These are phyloP conservation scores for Leistus spinibarbis DNA, from an alignment of 2,888 invertebrate species.

Conservation along the genomic window DNA sequence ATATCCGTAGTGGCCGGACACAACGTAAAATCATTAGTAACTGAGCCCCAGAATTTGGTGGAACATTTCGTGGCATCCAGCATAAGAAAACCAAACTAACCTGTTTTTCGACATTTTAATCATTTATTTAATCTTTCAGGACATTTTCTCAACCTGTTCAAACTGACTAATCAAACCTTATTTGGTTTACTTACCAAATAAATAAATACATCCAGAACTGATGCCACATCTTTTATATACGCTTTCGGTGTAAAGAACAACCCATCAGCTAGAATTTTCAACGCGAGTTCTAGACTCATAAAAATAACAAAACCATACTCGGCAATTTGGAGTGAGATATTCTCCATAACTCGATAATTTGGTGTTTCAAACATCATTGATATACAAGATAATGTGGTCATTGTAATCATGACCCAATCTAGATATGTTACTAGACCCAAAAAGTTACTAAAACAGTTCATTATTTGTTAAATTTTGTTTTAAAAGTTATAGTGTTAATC, in stretches of 20 bases:
- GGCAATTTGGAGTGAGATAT: constrained; percentile 89
- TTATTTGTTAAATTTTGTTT: not conserved
- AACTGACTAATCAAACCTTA: not conserved
- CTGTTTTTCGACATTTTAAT: too few species aligned
- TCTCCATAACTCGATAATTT: constrained; percentile 89
- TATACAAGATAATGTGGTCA: constrained; percentile 94
- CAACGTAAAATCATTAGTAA: constrained; percentile 95
- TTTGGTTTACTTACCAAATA: constrained; percentile 73
- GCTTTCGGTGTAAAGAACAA: constrained; percentile 99
- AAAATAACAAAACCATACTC: constrained; percentile 98
- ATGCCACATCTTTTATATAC: constrained; percentile 96
- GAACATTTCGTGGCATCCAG: constrained; percentile 94
- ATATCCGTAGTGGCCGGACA: constrained; percentile 93
- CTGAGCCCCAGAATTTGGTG: constrained; percentile 93
- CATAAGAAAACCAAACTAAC: constrained; percentile 93
- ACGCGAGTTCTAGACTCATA: constrained; percentile 94
- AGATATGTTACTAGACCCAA: constrained; percentile 97
- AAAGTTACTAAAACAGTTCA: constrained; percentile 76
- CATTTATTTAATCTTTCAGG: not conserved
- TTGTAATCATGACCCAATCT: constrained; percentile 99
- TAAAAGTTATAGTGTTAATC: not conserved
- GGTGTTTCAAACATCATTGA: constrained; percentile 99
- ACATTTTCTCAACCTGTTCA: not conserved
- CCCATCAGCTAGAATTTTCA: constrained; percentile 97
- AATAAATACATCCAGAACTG: constrained; percentile 95